phyloP scores from a whole-genome alignment of 2,113 vertebrate genomes.

The Spheniscus mendiculus region DNA sequence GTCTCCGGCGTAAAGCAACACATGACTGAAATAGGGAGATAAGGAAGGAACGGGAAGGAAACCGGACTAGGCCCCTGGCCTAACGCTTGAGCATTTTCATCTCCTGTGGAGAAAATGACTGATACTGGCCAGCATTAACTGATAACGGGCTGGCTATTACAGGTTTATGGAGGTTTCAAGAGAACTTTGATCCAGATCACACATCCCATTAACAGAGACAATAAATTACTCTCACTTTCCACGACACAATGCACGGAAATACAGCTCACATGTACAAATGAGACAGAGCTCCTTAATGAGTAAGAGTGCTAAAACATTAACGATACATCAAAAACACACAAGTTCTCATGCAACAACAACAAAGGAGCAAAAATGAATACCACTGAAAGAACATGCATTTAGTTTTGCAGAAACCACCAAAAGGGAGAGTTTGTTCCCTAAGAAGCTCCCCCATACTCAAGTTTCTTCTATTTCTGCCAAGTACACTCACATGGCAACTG shows the following conservation, averaged over 20 bases:
- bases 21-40: not conserved
- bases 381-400: not conserved
- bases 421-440: not conserved
- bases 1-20: not conserved
- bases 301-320: not conserved
- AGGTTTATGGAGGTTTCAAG: not conserved
- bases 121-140: not conserved
- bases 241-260: not conserved
- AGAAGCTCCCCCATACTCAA: not conserved
- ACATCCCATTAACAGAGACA: not conserved
- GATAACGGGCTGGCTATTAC: not conserved
- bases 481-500: not conserved
- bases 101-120: not conserved
- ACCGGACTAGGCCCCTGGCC: accelerated
- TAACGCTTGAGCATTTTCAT: not conserved
- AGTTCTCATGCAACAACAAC: not conserved
- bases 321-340: not conserved
- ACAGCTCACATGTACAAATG: not conserved
- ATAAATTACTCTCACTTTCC: not conserved
- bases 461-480: not conserved
- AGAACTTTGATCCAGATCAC: constrained; percentile 9
- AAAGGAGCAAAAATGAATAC: not conserved
- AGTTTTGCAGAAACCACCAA: not conserved
- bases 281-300: not conserved
- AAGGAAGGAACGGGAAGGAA: not conserved